These are phyloP conservation scores for Xyliphius kryptos DNA, from an alignment of 2,113 vertebrate species.

Conservation along the genomic window DNA sequence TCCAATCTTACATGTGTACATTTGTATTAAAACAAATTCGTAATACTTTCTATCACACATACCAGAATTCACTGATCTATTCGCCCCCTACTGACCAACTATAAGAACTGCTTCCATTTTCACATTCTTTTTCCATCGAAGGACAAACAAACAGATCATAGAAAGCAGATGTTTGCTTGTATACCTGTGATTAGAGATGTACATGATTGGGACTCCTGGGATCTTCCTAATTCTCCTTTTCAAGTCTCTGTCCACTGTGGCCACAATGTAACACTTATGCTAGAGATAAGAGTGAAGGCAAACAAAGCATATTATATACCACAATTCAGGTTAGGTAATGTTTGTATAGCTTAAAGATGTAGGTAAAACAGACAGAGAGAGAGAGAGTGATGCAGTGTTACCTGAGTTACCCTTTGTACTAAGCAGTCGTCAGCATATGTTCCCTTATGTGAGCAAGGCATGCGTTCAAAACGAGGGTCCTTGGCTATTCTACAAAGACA, in stretches of 20 bases:
- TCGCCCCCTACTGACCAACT: too few species aligned
- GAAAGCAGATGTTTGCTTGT: too few species aligned
- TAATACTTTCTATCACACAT: too few species aligned
- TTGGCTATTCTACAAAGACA: slow-evolving; percentile 89
- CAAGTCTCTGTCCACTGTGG: slow-evolving; percentile 93
- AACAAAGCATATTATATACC: too few species aligned
- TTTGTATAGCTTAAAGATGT: neutral
- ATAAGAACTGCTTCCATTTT: too few species aligned
- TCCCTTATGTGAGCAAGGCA: slow-evolving; percentile 89
- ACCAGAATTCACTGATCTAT: too few species aligned
- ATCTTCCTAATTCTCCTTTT: slow-evolving; percentile 94
- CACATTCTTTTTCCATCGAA: too few species aligned
- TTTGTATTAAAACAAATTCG: too few species aligned
- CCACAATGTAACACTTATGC: slow-evolving; percentile 99
- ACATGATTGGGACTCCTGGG: slow-evolving; percentile 98
- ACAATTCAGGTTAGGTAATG: too few species aligned
- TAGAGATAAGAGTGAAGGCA: too few species aligned
- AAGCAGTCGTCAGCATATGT: slow-evolving; percentile 97
- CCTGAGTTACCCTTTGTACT: slow-evolving; percentile 95
- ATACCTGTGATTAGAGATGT: slow-evolving; percentile 98
- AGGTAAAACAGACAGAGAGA: neutral
- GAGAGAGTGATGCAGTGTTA: slow-evolving; percentile 49
- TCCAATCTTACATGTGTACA: too few species aligned
- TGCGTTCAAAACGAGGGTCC: slow-evolving; percentile 88
- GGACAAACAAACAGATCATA: too few species aligned